Evolutionary conservation across 2,113 vertebrate species (phyloP).

Genomic region (Melanerpes aurifrons): DNA sequence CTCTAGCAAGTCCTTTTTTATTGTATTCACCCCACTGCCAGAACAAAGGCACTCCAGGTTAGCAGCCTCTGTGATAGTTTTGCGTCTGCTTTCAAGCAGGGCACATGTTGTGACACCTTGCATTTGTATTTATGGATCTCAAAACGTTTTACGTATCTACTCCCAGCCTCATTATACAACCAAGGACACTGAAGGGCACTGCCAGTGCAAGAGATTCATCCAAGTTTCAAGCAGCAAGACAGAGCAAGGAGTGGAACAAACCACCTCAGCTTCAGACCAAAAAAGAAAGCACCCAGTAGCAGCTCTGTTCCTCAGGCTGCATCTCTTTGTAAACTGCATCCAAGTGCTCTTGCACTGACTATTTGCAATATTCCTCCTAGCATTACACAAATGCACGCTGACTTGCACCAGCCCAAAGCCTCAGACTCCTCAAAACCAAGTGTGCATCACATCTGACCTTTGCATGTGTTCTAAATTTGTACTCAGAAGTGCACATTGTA

Average conservation of each 20-base stretch:
- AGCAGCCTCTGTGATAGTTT: not conserved
- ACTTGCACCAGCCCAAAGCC: not conserved
- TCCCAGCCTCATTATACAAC: not conserved
- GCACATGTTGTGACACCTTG: not conserved
- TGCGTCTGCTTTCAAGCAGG: not conserved
- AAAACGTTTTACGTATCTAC: not conserved
- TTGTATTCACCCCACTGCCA: not conserved
- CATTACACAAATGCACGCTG: not conserved
- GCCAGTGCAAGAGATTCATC: not conserved
- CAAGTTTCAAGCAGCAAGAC: not conserved
- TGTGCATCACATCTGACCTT: constrained; percentile 36
- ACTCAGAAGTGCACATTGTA: constrained; percentile 44
- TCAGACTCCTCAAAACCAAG: not conserved
- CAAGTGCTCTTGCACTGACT: not conserved
- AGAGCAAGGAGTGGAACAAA: not conserved
- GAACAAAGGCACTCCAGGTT: not conserved
- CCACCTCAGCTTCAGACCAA: not conserved
- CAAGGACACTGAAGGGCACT: not conserved
- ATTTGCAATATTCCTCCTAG: not conserved
- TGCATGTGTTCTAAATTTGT: constrained; percentile 7
- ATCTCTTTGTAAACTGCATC: not conserved
- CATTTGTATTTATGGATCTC: not conserved
- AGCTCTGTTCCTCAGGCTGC: not conserved
- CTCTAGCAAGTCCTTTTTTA: not conserved
- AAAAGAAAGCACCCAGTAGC: not conserved